phyloP scores from a whole-genome alignment of 2,797 vertebrate species.

The Dendrocincla tyrannina region DNA sequence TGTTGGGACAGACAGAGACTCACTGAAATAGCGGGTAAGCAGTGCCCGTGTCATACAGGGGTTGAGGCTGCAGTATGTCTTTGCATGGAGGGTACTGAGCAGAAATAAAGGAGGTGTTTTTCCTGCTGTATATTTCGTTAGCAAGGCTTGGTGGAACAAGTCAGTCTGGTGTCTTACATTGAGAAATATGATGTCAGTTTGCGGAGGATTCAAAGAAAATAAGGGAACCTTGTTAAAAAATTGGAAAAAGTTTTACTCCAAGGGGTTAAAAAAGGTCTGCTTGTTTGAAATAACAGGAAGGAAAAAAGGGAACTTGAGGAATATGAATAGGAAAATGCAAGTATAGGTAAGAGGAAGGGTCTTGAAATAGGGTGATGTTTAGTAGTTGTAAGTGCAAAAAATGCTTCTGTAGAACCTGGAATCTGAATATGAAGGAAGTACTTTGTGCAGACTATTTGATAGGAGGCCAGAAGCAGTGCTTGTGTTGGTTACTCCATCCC shows the following conservation, averaged over 20 bases:
- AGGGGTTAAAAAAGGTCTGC: neutral
- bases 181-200: neutral
- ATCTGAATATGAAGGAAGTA: neutral
- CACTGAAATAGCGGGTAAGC: neutral
- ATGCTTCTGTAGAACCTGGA: neutral
- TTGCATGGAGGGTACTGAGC: neutral
- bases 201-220: neutral
- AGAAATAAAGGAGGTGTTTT: neutral
- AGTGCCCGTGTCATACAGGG: neutral
- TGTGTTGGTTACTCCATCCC: neutral
- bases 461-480: fast-evolving
- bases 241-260: neutral
- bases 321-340: neutral
- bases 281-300: neutral
- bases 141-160: neutral
- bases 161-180: neutral
- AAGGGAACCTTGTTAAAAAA: neutral
- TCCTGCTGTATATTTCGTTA: neutral
- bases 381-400: neutral
- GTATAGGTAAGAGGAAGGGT: neutral
- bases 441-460: neutral
- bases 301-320: neutral
- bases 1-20: neutral
- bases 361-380: neutral
- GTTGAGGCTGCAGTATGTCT: neutral